Percentiles rank a stretch among this genome's conserved stretches.
Evolutionary conservation across 2,888 invertebrate species (phyloP).

Genomic region (Cerceris rybyensis): DNA sequence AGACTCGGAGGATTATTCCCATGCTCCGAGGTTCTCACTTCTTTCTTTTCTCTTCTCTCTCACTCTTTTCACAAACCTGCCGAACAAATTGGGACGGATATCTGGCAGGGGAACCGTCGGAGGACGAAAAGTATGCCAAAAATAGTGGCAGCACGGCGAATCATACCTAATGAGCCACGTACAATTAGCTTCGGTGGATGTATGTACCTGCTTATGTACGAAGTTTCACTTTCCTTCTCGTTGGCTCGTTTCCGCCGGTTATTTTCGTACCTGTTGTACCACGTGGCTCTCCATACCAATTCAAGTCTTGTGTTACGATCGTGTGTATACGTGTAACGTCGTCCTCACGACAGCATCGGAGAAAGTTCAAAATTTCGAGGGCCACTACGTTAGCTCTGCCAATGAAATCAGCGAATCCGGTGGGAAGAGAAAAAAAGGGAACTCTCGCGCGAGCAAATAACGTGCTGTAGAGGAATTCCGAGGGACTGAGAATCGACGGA

Average conservation of each 20-base stretch:
- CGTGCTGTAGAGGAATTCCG: conserved; percentile 37
- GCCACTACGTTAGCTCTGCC: conserved; percentile 9
- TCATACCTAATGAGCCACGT: conserved; percentile 45
- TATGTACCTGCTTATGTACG: conserved; percentile 23
- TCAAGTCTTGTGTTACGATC: background rate
- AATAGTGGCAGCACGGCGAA: conserved; percentile 23
- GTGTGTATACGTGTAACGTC: conserved; percentile 18
- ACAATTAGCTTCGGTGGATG: conserved; percentile 52
- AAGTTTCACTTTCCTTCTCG: conserved; percentile 71
- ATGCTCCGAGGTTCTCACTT: conserved; percentile 39
- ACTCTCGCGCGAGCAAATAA: conserved; percentile 43
- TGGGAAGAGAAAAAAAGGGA: conserved; percentile 26
- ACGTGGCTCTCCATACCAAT: conserved; percentile 32
- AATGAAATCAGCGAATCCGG: background rate
- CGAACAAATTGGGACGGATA: background rate
- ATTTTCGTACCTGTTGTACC: conserved; percentile 63
- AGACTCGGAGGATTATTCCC: conserved; percentile 49
- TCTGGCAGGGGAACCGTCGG: background rate
- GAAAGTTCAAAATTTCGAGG: conserved; percentile 69
- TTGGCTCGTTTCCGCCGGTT: conserved; percentile 65
- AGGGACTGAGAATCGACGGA: conserved; percentile 43
- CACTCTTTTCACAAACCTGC: background rate
- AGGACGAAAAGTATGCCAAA: conserved; percentile 10
- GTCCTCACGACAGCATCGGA: conserved; percentile 39
- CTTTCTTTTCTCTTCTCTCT: conserved; percentile 2